Evolutionary conservation across 1,140 invertebrate species (phyloP), one percentile per base, ranked within the genome.

Genomic region (Muscidifurax raptorellus): DNA sequence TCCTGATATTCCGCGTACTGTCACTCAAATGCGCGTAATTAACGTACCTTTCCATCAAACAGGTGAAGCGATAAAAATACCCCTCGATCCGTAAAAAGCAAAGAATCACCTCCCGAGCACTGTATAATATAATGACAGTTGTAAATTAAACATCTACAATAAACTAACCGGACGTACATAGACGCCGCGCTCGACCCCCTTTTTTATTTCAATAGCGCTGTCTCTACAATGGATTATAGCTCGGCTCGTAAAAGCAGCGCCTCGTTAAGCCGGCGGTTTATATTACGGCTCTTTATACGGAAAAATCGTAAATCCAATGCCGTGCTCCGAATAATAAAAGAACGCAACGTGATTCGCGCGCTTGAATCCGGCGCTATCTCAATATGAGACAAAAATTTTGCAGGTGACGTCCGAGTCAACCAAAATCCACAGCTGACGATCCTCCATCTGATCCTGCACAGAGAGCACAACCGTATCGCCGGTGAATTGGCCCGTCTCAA

Each of bases 401-500:
- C 85, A 96, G 98, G 98, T 86, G 98, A 99, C 89, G 92, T 94
- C 32, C 93, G 98, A 85, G 96, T 96, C 0, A 99, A 99, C 92
- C 98, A 99, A 90, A 97, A 97, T 88, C 95, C 96, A 0, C 95
- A 96, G 83, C 89, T 98, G 47, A 95, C 97, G 0, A 92, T 97
- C 7, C 91, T 99, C 0, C 98, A 99, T 87, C 96, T 97, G 0
- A 90, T 99, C 5, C 94, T 97, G 69, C 92, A 98, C 80, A 94
- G 98, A 83, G 97, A 99, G 90, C 98, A 99, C 91, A 99, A 99
- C 91, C 94, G 97, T 71, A 94, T 99, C 27, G 97, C 98, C 0
- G 94, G 95, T 59, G 91, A 90, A 47, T 92, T 99, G 0, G 90
- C 94, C 0, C 88, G 93, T 10, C 89, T 99, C 1, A 99, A 99